Evolutionary conservation across 2,888 invertebrate genomes (phyloP), one percentile per base, ranked within the genome.

Genomic region (Nemotelus pantherinus): DNA sequence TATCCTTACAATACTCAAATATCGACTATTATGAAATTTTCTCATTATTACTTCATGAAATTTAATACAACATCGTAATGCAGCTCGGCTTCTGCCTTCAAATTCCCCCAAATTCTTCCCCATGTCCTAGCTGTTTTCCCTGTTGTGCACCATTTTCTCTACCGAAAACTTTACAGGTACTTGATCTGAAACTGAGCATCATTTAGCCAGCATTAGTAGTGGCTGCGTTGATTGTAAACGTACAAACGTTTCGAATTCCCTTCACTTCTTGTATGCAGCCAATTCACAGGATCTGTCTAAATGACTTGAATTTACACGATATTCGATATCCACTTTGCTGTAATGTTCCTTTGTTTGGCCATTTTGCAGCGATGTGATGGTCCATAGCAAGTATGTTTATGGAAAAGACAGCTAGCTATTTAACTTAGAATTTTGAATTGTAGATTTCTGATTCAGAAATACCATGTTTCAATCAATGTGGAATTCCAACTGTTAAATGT

Each of bases 1-100:
- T n/a, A n/a, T n/a, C n/a, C n/a, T n/a, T n/a, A n/a, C n/a, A n/a
- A n/a, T n/a, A n/a, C n/a, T n/a, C n/a, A n/a, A n/a, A n/a, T n/a
- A n/a, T n/a, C n/a, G 25, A 70, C 78, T 78, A 58, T 78, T 76
- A 58, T 48, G 78, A 68, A 76, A 78, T 78, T 76, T 76, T 68
- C 78, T 68, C 76, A 76, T 76, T 75, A 76, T 75, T 75, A 78
- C 70, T 68, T 63, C 65, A 25, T 45, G 48, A 68, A 68, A 48
- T 50, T 25, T 60, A 43, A 60, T 60, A 60, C 41, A 10, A 39
- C 41, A 39, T 43, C 25, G 41, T 60, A 41, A 41, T 60, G 39
- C 9, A n/a, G 39, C 7, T 60, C 41, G 60, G 25, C 60, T 43
- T 60, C 41, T 60, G 7, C 39, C 41, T 41, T 60, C 60, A 3